Evolutionary conservation across 2,888 invertebrate species (phyloP), one percentile per base, ranked within the genome.

Genomic region (Steinernema scapterisci): DNA sequence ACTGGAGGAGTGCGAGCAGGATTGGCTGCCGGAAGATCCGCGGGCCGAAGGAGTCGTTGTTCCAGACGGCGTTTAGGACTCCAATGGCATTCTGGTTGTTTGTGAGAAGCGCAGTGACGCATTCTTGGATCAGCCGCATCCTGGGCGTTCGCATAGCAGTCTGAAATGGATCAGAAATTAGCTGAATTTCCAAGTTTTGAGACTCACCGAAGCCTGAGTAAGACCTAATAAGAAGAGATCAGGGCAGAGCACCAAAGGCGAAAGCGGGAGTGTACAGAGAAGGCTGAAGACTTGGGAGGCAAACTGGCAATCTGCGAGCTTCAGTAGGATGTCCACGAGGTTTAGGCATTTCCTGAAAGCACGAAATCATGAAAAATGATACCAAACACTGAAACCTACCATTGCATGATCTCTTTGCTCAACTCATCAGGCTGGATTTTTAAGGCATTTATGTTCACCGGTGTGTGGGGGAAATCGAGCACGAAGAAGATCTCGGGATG

Each of bases 31-130:
- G 75, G 16, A 79, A 25, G 52, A 56, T 23, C 13, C 44, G 63
- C 16, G 45, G 46, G 25, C 46, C 48, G 7, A 71, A 44, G 74
- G 56, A 16, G 51, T 78, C 78, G 43, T 72, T 75, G 70, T 81
- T 73, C 97, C 97, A 99, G 2, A 95, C 95, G 87, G 95, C 94
- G 89, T 97, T 95, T 74, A 99, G 90, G 79, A 99, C 94, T n/a
- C 94, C 93, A 31, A 93, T 95, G 0, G 96, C 94, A 89, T 99
- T 99, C 0, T 95, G 94, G 90, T 97, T 97, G 89, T 94, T 95
- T 46, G 97, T 90, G 89, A 99, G 97, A 82, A 95, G 93, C 82
- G 95, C 93, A 1, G 95, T 95, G 88, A 99, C 93, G 45, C 97
- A 89, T 73, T 92, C 93, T 63, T 93, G 92, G 80, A 97, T 91